Base-by-base conservation (phyloP, 2,888 invertebrate genomes). In the Machimus atricapillus region DNA sequence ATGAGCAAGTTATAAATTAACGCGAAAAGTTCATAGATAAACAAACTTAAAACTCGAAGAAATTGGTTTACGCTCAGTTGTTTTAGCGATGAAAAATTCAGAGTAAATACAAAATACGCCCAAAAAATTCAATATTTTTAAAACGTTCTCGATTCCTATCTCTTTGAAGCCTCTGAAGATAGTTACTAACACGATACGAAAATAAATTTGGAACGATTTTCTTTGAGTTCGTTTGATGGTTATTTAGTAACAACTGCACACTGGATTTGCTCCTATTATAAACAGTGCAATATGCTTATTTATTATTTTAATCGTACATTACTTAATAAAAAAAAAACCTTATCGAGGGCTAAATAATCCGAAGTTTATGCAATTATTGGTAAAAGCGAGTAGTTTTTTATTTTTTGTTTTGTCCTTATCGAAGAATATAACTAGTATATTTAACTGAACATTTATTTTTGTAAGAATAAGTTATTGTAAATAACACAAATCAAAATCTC, bases 61-160 rank as follows among this genome's bases (percentile, higher is more conserved):
- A 19, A 43, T 78, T 78, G 23, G 3, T 31, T 31, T 31, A 2
- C 31, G 31, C 31, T 31, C 31, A 31, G 31, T 31, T 52, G 66
- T n/a, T n/a, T n/a, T 66, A 27, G 46, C 16, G 5, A n/a, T n/a
- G 16, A 56, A 27, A 31, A 52, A 56, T 14, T 43, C 12, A 77
- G 78, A 52, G 81, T 27, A 31, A 52, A 81, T 56, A 81, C 46
- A 43, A 78, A 12, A 66, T 66, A 52, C n/a, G 66, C 66, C 58
- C 9, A 3, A 37, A 37, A n/a, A 43, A 40, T 9, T 7, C 9
- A 43, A 78, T 78, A 46, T 43, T 37, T 78, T 78, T 78, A 78
- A 78, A 43, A 78, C 23, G 43, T 43, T 78, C 52, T 81, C 52
- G 34, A 81, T 81, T 81, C 56, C 52, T 81, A 81, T 27, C 46